phyloP scores from a whole-genome alignment of 92 coral and sea anemone genomes.

The Plumapathes pennacea region DNA sequence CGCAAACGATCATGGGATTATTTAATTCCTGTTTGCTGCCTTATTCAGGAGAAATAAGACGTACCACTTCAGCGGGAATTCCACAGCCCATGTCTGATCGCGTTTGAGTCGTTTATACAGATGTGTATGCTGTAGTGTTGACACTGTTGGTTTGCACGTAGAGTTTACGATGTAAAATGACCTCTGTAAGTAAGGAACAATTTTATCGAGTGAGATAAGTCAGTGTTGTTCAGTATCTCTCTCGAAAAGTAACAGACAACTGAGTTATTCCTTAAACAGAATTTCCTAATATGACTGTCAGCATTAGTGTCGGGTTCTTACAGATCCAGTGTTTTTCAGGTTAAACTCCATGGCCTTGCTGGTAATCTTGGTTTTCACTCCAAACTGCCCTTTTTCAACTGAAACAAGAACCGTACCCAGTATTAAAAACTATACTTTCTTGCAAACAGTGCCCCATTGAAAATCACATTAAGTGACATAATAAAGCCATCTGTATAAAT shows the following conservation, averaged over 20 bases:
- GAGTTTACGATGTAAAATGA: constrained; percentile 72
- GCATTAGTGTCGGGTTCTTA: neutral
- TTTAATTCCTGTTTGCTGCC: too few species aligned
- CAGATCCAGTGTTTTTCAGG: constrained; percentile 41
- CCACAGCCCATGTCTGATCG: constrained; percentile 63
- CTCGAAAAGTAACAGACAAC: constrained; percentile 1
- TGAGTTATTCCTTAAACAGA: neutral
- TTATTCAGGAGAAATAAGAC: too few species aligned
- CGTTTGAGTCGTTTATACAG: constrained; percentile 56
- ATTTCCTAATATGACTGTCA: neutral
- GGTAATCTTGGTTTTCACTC: constrained; percentile 8
- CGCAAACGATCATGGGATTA: too few species aligned
- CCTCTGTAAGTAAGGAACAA: constrained; percentile 15
- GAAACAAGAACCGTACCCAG: too few species aligned
- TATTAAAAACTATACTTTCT: too few species aligned
- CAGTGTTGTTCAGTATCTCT: neutral
- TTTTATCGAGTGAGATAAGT: neutral
- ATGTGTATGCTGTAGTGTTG: constrained; percentile 57
- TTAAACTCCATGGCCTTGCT: constrained; percentile 15
- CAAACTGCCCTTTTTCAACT: constrained; percentile 52
- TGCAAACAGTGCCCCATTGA: too few species aligned
- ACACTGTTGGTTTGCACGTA: constrained; percentile 57
- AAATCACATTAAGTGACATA: too few species aligned
- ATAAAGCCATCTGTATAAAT: too few species aligned
- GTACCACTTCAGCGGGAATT: constrained; percentile 78